Base-by-base conservation (phyloP, 2,888 invertebrate genomes). In the Mythimna ferrago region DNA sequence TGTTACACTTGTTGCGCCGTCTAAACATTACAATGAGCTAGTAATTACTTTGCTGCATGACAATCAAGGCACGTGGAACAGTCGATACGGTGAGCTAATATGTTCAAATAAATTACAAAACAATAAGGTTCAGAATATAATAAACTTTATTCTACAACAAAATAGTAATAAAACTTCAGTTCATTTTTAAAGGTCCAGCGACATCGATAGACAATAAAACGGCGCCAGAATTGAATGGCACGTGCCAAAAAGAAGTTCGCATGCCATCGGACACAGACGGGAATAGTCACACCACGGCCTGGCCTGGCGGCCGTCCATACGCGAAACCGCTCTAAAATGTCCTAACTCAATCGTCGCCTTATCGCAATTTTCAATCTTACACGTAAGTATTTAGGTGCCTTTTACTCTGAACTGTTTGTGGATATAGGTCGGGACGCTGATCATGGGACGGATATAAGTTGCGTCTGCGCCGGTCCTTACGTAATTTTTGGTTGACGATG, bases 231-330 rank as follows among this genome's bases (percentile, higher is more conserved):
- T 88, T 92, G 90, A 93, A 92, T 92, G 93, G 91, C 91, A 93
- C 85, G 90, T 90, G 94, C 92, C 91, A 90, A 91, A 92, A 91
- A 90, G 89, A 91, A 89, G 90, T 91, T 90, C 86, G 91, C 89
- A 87, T 90, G 89, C 91, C 90, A 92, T 93, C 90, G 91, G 93
- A 92, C 92, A 48, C 92, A 94, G 96, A 95, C 96, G 95, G 96
- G 96, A 96, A 96, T 96, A 96, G 96, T 95, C 95, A 89, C 94
- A 93, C 92, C 93, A 89, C 90, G 90, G 87, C 95, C 96, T 94
- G 96, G 95, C 96, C 94, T 96, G 96, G 96, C 96, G 89, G 88
- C 87, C 92, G 94, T 94, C 96, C 96, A 96, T 95, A 88, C 89
- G 80, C 79, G 80, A 85, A 82, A 82, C 82, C 86, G 84, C 82